Base-by-base conservation (phyloP, 2,113 vertebrate species). In the Pomatorhinus ruficollis region DNA sequence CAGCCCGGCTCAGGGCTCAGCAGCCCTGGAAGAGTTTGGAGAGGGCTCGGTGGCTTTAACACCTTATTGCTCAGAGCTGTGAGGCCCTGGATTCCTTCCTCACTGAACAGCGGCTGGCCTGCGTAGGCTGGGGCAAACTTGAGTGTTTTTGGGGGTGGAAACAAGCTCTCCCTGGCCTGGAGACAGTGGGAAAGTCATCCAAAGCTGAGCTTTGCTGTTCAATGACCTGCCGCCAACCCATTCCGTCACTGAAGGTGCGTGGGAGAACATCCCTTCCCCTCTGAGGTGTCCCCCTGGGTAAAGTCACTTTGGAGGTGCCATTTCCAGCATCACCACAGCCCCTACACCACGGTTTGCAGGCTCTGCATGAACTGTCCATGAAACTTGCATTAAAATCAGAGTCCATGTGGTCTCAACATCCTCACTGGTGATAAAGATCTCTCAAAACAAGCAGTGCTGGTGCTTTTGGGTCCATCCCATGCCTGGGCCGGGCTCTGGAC, bases 181-280 rank as follows among this genome's bases (percentile, higher is more conserved):
- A 47, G 37, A 22, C 8, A 1, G 5, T 16, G 11, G 19, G 52
- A 52, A 75, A 71, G 21, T 64, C 23, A 63, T 13, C 37, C 39
- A 37, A 57, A 44, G 57, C 11, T 15, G 44, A 56, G 63, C 50
- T 64, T 27, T 3, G 4, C 17, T 5, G 0, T 19, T 57, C 39
- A 10, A 0, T 1, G 25, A 63, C 57, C 30, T 4, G 1, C 21
- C 0, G 0, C 49, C 11, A 2, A 15, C 45, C 59, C 2, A 0
- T 22, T 15, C 50, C 0, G 0, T 31, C 12, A 21, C 74, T 10
- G 33, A 42, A 25, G 60, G 52, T 0, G 2, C 2, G 9, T 68
- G 57, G 64, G 57, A 80, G 75, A 78, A 17, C 19, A 24, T 78
- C 24, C 52, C 11, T 20, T 45, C 53, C 18, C 14, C 35, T 86